phyloP scores from a whole-genome alignment of 1,140 invertebrate species.

The Agrypnia vestita region DNA sequence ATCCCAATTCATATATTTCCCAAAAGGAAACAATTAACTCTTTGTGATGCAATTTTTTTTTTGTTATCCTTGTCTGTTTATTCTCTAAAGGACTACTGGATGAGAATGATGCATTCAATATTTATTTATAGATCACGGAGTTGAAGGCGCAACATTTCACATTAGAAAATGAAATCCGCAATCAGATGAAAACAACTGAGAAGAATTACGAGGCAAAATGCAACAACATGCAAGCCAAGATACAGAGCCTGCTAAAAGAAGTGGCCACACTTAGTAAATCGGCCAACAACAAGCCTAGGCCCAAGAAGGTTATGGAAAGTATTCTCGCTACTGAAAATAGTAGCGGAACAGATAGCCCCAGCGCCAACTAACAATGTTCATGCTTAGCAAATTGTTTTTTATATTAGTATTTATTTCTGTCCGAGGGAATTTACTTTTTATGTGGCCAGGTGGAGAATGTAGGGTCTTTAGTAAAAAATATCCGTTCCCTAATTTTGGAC shows the following conservation, averaged over 20 bases:
- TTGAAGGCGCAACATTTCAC: slow-evolving; percentile 94
- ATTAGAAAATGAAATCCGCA: slow-evolving; percentile 87
- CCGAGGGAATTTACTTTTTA: too few relatives aligned
- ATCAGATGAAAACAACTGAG: slow-evolving; percentile 87
- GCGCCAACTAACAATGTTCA: slow-evolving; percentile 67
- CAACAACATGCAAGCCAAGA: slow-evolving; percentile 84
- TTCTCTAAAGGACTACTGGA: background rate
- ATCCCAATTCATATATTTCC: too few relatives aligned
- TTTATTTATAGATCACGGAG: slow-evolving; percentile 85
- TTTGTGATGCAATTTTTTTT: too few relatives aligned
- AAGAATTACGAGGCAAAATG: slow-evolving; percentile 88
- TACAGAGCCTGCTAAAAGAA: slow-evolving; percentile 86
- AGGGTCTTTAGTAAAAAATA: too few relatives aligned
- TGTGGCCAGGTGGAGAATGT: too few relatives aligned
- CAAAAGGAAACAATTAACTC: too few relatives aligned
- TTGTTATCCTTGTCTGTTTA: too few relatives aligned
- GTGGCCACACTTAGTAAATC: slow-evolving; percentile 86
- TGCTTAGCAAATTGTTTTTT: slow-evolving; percentile 44
- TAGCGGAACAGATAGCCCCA: slow-evolving; percentile 84
- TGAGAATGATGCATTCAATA: background rate
- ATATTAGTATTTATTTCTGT: slow-evolving; percentile 14
- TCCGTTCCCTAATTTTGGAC: too few relatives aligned
- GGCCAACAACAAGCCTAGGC: slow-evolving; percentile 80
- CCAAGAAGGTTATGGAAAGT: slow-evolving; percentile 65
- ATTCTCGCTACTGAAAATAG: slow-evolving; percentile 77